Evolutionary conservation across 2,113 vertebrate species (phyloP).

Genomic region (Tychaedon coryphoeus): DNA sequence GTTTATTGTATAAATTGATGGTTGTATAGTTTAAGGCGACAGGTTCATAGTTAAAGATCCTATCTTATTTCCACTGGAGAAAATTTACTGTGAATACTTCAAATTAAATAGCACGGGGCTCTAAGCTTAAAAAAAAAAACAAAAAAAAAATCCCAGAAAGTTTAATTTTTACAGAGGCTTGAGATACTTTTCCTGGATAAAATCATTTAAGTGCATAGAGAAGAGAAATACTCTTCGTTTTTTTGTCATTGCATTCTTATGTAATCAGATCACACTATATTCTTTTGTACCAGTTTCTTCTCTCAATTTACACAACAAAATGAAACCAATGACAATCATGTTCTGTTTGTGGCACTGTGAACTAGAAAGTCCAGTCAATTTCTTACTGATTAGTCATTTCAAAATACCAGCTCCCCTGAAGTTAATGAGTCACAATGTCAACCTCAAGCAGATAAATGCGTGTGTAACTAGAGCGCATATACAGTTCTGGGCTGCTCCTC

Average conservation of each 20-base stretch:
- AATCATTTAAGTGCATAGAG: background rate
- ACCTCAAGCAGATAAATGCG: background rate
- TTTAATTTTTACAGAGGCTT: background rate
- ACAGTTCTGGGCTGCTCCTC: background rate
- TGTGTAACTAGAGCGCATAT: rapidly evolving
- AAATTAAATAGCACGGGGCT: background rate
- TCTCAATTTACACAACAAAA: background rate
- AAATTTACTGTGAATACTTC: background rate
- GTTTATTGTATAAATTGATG: background rate
- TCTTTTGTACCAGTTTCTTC: background rate
- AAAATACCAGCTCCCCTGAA: background rate
- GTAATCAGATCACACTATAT: background rate
- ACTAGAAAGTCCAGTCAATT: background rate
- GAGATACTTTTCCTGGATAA: background rate
- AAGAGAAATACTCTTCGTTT: background rate
- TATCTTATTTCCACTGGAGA: background rate
- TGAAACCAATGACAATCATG: background rate
- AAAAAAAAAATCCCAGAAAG: background rate
- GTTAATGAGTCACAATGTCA: background rate
- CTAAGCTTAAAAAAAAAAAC: background rate
- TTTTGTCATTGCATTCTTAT: background rate
- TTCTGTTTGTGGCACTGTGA: background rate
- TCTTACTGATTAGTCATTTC: background rate
- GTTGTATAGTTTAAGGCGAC: background rate
- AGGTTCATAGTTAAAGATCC: background rate